Evolutionary conservation across 2,797 vertebrate genomes (phyloP), one percentile per base, ranked within the genome.

Genomic region (Allobates femoralis): DNA sequence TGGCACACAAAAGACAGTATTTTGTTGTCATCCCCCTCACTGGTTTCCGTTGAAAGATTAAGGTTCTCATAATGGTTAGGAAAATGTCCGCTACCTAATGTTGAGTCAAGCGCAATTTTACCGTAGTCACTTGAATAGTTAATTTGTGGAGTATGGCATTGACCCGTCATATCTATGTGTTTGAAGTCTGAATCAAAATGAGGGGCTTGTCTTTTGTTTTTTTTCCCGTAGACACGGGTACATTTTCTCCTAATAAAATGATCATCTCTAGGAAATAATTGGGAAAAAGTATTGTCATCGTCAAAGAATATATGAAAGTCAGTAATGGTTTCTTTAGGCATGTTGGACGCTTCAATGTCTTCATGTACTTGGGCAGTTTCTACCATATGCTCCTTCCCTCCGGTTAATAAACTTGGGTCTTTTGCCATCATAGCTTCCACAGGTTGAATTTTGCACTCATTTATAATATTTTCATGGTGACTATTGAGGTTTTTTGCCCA

Each of bases 181-280:
- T 89, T 85, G 82, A 12, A 23, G 62, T 75, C 85, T 5, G 90
- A 89, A 87, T 94, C 90, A 0, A 85, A 14, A 0, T 92, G 89
- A 41, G 93, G 69, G 76, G 93, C 94, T 89, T 95, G 90, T 89
- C 94, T 96, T 93, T 96, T 96, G 90, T 93, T 94, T 88, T 94
- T 96, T 90, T 98, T 99, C 89, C 96, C 95, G 0, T 99, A 99
- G 56, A 99, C 98, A 14, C 96, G 94, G 0, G 94, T 95, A 90
- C 96, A 97, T 91, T 97, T 99, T 89, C 96, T 96, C 71, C 94
- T 94, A 85, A 95, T 95, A 50, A 94, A 90, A 87, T 95, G 96
- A 50, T 96, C 94, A 0, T 96, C 95, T 89, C 95, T 90, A 51
- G 97, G 98, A 88, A 98, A 99, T 60, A 99, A 94, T 90, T 96